These are phyloP conservation scores for Sebastes trivittatus DNA, from an alignment of 2,797 vertebrate genomes.

Conservation along the genomic window DNA sequence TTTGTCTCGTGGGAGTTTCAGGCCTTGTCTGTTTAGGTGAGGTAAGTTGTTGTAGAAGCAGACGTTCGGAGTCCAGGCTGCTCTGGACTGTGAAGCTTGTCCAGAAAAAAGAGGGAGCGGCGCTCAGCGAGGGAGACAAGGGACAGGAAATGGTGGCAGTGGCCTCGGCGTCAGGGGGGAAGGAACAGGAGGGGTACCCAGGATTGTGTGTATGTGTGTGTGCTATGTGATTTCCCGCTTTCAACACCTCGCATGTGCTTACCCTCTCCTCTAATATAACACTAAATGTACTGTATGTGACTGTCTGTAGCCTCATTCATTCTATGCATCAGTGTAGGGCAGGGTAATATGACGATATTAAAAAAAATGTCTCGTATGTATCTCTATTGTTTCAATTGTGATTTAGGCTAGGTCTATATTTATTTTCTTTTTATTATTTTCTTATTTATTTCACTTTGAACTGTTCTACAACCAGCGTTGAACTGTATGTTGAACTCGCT, in stretches of 20 bases:
- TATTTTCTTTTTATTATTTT: too few species aligned
- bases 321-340: too few species aligned
- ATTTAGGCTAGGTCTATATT: too few species aligned
- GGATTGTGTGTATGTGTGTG: slow-evolving; percentile 47
- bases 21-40: slow-evolving; percentile 16
- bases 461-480: too few species aligned
- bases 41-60: slow-evolving; percentile 9
- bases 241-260: slow-evolving; percentile 12
- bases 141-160: slow-evolving; percentile 72
- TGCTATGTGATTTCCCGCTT: slow-evolving; percentile 45
- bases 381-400: too few species aligned
- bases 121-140: slow-evolving; percentile 52
- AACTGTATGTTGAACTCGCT: too few species aligned
- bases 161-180: slow-evolving; percentile 71
- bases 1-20: slow-evolving; percentile 26
- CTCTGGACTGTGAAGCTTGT: slow-evolving; percentile 17
- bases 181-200: slow-evolving; percentile 78
- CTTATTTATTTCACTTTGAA: too few species aligned
- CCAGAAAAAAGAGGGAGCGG: slow-evolving; percentile 58
- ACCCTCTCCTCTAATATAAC: slow-evolving; percentile 4
- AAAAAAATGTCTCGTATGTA: too few species aligned
- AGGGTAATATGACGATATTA: too few species aligned
- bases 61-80: slow-evolving; percentile 17
- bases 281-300: background rate
- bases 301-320: background rate